These are phyloP conservation scores for Entomobrya proxima DNA, from an alignment of 2,888 invertebrate genomes.

Conservation along the genomic window DNA sequence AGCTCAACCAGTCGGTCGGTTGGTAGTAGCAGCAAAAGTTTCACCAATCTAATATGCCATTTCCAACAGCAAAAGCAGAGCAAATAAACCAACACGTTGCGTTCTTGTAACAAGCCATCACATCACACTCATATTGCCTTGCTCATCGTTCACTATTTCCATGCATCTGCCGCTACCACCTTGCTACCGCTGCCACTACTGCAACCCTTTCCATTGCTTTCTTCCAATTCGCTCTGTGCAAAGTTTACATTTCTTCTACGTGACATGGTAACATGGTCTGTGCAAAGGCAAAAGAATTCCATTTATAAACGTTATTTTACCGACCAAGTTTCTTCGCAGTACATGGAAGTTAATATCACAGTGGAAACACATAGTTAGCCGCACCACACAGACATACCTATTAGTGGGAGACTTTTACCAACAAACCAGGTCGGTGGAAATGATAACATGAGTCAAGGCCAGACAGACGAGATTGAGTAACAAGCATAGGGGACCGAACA, in stretches of 20 bases:
- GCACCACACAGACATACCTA: background rate
- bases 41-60: slow-evolving; percentile 11
- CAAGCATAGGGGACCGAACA: no score
- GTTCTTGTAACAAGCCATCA: slow-evolving; percentile 46
- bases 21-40: background rate
- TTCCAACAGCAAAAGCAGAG: slow-evolving; percentile 16
- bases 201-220: background rate
- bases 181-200: background rate
- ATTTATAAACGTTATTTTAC: slow-evolving; percentile 26
- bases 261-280: slow-evolving; percentile 19
- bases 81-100: slow-evolving; percentile 19
- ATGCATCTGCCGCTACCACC: no score
- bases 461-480: no score
- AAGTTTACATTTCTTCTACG: slow-evolving; percentile 15
- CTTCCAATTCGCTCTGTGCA: slow-evolving; percentile 4
- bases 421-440: background rate
- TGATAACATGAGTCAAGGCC: no score
- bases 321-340: slow-evolving; percentile 33
- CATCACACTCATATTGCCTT: slow-evolving; percentile 13
- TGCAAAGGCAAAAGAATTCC: background rate
- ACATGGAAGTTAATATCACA: background rate
- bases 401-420: background rate
- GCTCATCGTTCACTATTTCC: background rate
- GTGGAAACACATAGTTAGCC: background rate
- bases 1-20: slow-evolving; percentile 41